Base-by-base conservation (phyloP, 1,140 invertebrate genomes). In the Sitophilus oryzae region DNA sequence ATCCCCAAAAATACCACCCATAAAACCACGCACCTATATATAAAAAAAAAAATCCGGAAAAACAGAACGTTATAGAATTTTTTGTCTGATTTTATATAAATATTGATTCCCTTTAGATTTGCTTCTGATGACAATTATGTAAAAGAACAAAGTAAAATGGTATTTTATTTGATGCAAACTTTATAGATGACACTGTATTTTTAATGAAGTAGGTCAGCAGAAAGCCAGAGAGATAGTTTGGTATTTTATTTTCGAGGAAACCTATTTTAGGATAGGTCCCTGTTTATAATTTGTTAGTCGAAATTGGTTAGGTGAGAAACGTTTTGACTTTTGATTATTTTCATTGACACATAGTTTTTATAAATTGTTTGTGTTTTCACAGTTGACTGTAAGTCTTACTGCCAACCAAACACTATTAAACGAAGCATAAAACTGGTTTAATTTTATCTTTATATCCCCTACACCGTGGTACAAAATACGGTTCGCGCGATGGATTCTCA, bases 341-440 rank as follows among this genome's bases (percentile, higher is more conserved):
- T 56, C 54, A 56, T 56, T 56, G 54, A 56, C 54, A 56, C 54
- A 56, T 50, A 56, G 54, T 56, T 56, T 56, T 56, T 56, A 56
- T 56, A 56, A 56, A 56, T 56, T 56, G 54, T 56, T 56, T 56
- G 54, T 56, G 54, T 56, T 56, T 56, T 56, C 47, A 56, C 54
- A 56, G 54, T 56, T 56, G 54, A 56, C 54, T 56, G 35, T 51
- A 56, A 56, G 54, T 50, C 47, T 51, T 56, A 50, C 38, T 56
- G 54, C 54, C 54, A 51, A 47, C 54, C 54, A 56, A 56, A 56
- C 54, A 56, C 54, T 56, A 56, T 56, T 50, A 56, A 56, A 56
- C 43, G 38, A 46, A 36, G 40, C 54, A 56, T 56, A 50, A 56
- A 56, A 56, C 46, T 34, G 47, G 54, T 56, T 56, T 56, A 56